phyloP scores from a whole-genome alignment of 2,888 invertebrate genomes.

The Teleiodes luculella region DNA sequence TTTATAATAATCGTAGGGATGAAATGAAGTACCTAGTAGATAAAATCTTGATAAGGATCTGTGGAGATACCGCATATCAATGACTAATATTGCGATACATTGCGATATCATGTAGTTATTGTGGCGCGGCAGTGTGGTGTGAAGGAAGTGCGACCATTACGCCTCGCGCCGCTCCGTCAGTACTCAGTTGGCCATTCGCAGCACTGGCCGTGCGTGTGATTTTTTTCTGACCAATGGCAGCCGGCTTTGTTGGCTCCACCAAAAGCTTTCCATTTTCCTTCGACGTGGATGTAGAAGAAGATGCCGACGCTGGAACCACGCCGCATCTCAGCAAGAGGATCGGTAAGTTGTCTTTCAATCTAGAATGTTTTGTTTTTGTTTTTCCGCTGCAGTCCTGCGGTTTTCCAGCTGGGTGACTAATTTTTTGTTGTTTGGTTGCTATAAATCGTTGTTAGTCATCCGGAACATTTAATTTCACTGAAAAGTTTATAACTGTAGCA shows the following conservation, averaged over 20 bases:
- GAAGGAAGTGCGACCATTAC: neutral
- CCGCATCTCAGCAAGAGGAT: constrained; percentile 58
- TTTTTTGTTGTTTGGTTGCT: neutral
- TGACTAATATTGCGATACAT: no score
- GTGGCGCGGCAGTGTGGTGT: neutral
- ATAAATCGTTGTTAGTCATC: no score
- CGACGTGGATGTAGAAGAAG: constrained; percentile 67
- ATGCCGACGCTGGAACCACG: constrained; percentile 48
- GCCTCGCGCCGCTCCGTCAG: neutral
- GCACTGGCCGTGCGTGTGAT: neutral
- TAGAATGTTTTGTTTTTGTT: constrained; percentile 7
- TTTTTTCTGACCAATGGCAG: constrained; percentile 47
- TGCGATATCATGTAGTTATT: neutral
- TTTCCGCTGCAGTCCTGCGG: neutral
- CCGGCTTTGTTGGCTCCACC: constrained; percentile 70
- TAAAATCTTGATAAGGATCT: neutral
- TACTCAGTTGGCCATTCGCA: neutral
- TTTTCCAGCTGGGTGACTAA: constrained; percentile 1
- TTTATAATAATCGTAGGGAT: no score
- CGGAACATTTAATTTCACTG: no score
- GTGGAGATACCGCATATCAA: neutral
- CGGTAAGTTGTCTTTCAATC: constrained; percentile 41
- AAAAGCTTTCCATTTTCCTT: constrained; percentile 74
- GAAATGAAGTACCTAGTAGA: no score
- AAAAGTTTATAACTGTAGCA: no score